Evolutionary conservation across 2,888 invertebrate species (phyloP), one percentile per base, ranked within the genome.

Genomic region (Tuta absoluta): DNA sequence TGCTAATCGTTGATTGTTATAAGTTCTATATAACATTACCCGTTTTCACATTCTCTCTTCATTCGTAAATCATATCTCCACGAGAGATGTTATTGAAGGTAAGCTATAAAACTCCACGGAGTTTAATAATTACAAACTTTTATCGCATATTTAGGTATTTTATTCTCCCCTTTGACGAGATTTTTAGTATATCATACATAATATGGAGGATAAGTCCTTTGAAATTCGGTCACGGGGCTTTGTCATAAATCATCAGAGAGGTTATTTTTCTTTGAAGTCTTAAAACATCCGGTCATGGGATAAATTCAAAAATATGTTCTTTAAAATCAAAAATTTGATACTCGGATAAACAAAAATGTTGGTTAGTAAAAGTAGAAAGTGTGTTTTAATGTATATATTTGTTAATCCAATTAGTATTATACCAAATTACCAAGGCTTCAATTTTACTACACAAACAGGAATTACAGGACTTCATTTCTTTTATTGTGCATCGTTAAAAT

Each of bases 401-500:
- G 37, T 37, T 57, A 57, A 57, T 37, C 33, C 33, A 37, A 57
- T 57, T 57, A 57, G 33, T 17, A 10, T 17, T 19, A 57, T 37
- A 0, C 8, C 37, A 57, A 37, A 57, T 57, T 37, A 57, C 57
- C 17, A 10, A 19, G 57, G 17, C 57, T 37, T 37, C 8, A 17
- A 57, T 57, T 56, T 57, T 57, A 57, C 37, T 21, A 59, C 59
- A 41, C 41, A 41, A 41, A 59, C 21, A 45, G 38, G 58, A 38
- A 38, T 59, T 41, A 59, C 59, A 59, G 23, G 21, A 48, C 38
- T n/a, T 21, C 45, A 28, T 64, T 60, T 53, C 51, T 62, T 62
- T 62, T 62, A 60, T 64, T 60, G 49, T 53, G 59, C 33, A 21
- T 53, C 64, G 37, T 51, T 64, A 60, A 60, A 59, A 60, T 53